These are phyloP conservation scores for Helicoverpa armigera DNA, from an alignment of 1,140 invertebrate species.

Conservation along the genomic window DNA sequence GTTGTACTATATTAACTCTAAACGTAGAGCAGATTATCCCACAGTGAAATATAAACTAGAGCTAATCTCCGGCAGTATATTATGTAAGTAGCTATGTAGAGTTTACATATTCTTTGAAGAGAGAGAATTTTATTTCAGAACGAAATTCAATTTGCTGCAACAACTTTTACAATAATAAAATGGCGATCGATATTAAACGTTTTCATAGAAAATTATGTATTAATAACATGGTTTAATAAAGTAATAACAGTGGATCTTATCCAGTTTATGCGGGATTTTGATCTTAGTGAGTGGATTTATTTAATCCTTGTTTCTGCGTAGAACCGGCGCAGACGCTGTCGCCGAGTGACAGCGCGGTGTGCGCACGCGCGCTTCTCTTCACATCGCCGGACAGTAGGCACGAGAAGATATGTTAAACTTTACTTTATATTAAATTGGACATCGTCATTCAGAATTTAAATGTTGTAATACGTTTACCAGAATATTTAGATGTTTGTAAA, in stretches of 20 bases:
- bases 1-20: constrained; percentile 63
- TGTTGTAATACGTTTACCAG: constrained; percentile 30
- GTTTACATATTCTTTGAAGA: constrained; percentile 29
- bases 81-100: constrained; percentile 20
- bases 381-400: constrained; percentile 54
- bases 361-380: constrained; percentile 72
- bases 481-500: constrained; percentile 34
- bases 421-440: constrained; percentile 49
- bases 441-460: constrained; percentile 38
- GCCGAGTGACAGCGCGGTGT: constrained; percentile 62
- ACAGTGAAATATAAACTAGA: constrained; percentile 43
- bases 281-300: constrained; percentile 82
- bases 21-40: constrained; percentile 46
- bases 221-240: constrained; percentile 31
- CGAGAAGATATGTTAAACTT: constrained; percentile 59
- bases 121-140: neutral
- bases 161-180: neutral
- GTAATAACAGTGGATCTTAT: constrained; percentile 59
- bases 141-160: constrained; percentile 6
- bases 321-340: constrained; percentile 60
- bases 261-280: constrained; percentile 76
- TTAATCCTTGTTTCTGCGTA: constrained; percentile 70
- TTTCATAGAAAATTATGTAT: constrained; percentile 32
- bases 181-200: constrained; percentile 34
- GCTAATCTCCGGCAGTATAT: neutral